phyloP scores from a whole-genome alignment of 2,113 vertebrate species.

The Pomatorhinus ruficollis region DNA sequence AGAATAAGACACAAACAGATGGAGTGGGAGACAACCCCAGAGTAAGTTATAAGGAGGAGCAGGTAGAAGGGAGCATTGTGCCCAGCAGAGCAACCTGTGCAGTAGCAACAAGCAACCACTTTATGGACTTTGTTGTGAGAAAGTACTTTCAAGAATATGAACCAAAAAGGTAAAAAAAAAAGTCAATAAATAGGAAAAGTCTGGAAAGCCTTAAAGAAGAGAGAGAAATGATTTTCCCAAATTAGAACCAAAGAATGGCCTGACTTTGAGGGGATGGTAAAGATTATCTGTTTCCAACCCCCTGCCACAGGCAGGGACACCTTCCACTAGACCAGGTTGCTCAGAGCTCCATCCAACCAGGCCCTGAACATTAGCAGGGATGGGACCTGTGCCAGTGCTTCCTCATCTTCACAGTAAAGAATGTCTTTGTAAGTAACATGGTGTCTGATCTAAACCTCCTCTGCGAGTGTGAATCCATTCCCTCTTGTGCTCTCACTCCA shows the following conservation, averaged over 20 bases:
- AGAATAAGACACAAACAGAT: background rate
- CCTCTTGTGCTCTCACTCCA: background rate
- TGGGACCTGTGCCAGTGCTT: background rate
- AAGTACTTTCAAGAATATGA: background rate
- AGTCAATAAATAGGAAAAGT: background rate
- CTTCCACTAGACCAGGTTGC: background rate
- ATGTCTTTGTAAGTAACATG: background rate
- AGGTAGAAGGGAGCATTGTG: rapidly evolving
- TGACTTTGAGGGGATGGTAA: background rate
- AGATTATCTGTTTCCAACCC: background rate
- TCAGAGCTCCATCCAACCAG: background rate
- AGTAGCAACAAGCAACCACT: background rate
- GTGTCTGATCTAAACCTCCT: background rate
- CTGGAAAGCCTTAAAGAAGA: background rate
- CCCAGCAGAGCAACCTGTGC: background rate
- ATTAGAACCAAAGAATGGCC: background rate
- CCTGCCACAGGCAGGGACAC: background rate
- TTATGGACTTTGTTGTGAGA: background rate
- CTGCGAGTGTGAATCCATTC: background rate
- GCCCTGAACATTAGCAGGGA: background rate
- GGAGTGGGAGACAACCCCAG: background rate
- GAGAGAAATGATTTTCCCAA: background rate
- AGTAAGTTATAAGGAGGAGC: background rate
- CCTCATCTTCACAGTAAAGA: background rate
- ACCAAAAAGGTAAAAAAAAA: background rate